phyloP scores from a whole-genome alignment of 2,888 invertebrate genomes.

The Zaprionus bogoriensis region DNA sequence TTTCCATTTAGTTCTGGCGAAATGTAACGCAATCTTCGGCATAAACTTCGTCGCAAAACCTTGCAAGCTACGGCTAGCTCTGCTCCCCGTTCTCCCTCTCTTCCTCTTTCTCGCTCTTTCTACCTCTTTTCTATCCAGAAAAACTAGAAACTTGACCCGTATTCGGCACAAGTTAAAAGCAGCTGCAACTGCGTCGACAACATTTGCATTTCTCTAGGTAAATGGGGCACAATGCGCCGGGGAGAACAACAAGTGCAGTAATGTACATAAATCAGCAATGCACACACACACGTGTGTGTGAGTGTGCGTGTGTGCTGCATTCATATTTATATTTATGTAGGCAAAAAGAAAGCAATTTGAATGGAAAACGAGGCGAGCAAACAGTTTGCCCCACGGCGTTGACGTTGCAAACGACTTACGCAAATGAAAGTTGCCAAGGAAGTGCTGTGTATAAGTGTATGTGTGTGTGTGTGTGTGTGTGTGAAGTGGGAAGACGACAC shows the following conservation, averaged over 20 bases:
- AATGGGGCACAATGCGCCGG: constrained; percentile 55
- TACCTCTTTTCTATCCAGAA: not conserved
- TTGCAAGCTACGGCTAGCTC: not conserved
- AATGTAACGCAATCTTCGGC: not conserved
- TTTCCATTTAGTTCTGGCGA: not conserved
- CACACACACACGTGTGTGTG: constrained; percentile 13
- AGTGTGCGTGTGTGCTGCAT: constrained; percentile 19
- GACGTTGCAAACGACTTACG: constrained; percentile 59
- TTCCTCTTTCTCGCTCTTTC: not conserved
- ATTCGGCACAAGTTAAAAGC: constrained; percentile 44
- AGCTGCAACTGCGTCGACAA: constrained; percentile 31
- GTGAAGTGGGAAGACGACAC: constrained; percentile 25
- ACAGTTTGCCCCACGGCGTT: constrained; percentile 55
- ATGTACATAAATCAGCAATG: constrained; percentile 49
- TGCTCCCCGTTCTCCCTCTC: not conserved
- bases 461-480: not conserved
- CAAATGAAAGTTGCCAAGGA: constrained; percentile 48
- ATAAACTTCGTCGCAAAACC: no score
- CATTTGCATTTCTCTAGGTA: constrained; percentile 66
- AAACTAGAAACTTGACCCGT: constrained; percentile 60
- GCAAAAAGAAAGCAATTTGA: constrained; percentile 64
- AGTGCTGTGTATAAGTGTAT: not conserved
- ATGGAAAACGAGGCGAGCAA: constrained; percentile 66
- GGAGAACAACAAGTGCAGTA: constrained; percentile 26
- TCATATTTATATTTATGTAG: constrained; percentile 53